Conservation (phyloP, 2,797 vertebrate species). For the Dryobates pubescens region DNA sequence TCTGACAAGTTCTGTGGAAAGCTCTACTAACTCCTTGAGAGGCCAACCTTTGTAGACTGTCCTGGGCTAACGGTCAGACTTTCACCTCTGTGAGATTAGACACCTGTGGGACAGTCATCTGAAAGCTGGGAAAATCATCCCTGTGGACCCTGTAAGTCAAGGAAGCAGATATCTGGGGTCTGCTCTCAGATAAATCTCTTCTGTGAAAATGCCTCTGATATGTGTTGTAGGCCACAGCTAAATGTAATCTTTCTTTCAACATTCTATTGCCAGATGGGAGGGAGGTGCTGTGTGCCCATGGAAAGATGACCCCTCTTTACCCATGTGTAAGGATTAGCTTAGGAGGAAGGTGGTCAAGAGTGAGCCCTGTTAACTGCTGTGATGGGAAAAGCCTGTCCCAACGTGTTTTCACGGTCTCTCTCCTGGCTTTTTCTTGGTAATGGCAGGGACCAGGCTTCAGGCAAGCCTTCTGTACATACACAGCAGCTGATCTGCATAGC, state of each 20-base stretch:
- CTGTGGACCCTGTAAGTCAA: conserved; percentile 45
- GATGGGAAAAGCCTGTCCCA: neutral
- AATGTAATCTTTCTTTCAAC: neutral
- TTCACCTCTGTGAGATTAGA: conserved; percentile 33
- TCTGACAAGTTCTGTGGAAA: neutral
- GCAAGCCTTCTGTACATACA: neutral
- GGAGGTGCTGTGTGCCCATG: neutral
- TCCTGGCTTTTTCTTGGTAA: neutral
- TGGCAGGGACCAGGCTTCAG: neutral
- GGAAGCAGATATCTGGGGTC: neutral
- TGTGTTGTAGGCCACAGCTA: neutral
- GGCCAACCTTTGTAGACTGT: neutral
- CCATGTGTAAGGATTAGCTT: neutral
- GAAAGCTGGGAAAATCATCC: conserved; percentile 24
- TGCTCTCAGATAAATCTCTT: conserved; percentile 26
- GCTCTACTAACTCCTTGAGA: neutral
- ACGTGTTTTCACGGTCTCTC: neutral
- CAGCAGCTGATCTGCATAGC: neutral
- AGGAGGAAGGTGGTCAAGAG: neutral
- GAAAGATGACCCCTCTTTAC: neutral
- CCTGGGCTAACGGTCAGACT: neutral
- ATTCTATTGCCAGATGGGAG: neutral
- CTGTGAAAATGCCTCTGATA: conserved; percentile 15
- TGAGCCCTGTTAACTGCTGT: neutral
- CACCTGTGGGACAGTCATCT: conserved; percentile 24